These are phyloP conservation scores for Drepana falcataria DNA, from an alignment of 2,888 invertebrate genomes.

Conservation along the genomic window DNA sequence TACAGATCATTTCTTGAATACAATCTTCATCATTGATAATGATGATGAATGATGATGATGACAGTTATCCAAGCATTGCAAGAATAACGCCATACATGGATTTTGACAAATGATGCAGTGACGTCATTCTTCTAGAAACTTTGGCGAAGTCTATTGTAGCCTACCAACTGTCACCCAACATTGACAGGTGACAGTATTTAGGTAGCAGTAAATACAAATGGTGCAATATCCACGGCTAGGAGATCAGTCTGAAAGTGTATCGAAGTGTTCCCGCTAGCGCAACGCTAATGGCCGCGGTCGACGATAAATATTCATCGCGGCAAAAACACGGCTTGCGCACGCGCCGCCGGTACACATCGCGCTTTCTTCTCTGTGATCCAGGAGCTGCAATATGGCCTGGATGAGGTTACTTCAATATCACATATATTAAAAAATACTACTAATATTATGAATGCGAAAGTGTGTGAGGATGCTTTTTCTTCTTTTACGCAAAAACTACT, in stretches of 20 bases:
- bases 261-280: constrained; percentile 28
- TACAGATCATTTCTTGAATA: too few relatives aligned
- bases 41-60: too few relatives aligned
- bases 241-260: constrained; percentile 43
- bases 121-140: too few relatives aligned
- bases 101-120: too few relatives aligned
- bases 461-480: too few relatives aligned
- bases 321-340: constrained; percentile 68
- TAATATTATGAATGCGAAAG: too few relatives aligned
- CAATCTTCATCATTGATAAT: too few relatives aligned
- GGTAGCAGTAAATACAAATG: constrained; percentile 3
- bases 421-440: too few relatives aligned
- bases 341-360: constrained; percentile 55
- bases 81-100: too few relatives aligned
- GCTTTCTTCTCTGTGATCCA: constrained; percentile 63
- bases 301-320: constrained; percentile 75
- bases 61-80: too few relatives aligned
- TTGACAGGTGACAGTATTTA: neutral
- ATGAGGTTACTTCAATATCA: neutral
- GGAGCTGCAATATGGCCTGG: constrained; percentile 7
- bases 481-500: too few relatives aligned
- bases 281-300: constrained; percentile 47
- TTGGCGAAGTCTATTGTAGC: neutral
- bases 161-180: neutral
- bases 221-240: constrained; percentile 18